Evolutionary conservation across 2,888 invertebrate species (phyloP), one percentile per base, ranked within the genome.

Genomic region (Argynnis bischoffii): DNA sequence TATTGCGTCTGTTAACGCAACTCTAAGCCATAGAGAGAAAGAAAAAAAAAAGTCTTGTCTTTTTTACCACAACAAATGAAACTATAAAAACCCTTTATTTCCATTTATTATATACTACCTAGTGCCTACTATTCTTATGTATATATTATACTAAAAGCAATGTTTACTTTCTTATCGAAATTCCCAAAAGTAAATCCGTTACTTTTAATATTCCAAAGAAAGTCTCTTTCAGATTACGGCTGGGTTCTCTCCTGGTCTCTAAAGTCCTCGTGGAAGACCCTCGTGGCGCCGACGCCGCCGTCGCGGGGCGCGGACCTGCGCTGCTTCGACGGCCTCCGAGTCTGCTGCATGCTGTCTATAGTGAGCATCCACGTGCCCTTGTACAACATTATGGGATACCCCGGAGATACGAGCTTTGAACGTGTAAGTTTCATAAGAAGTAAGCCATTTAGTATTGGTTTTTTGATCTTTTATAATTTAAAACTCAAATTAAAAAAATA

Each of bases 361-460:
- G 86, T 92, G 78, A 77, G 91, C 31, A 90, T 89, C 74, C 92
- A 92, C 81, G 89, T 92, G 16, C 84, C 85, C 79, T 90, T 89
- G 88, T 83, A 91, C 77, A 83, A 83, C 77, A 84, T 86, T 71
- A 84, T 86, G 72, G 73, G 87, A 11, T 91, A 88, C 74, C 76
- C 88, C 67, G 80, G 80, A 11, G 84, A 89, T 71, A 84, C 89
- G 3, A 75, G 84, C 53, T 78, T 77, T 50, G 57, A 59, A n/a
- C 57, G 47, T 11, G 57, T 59, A 59, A 1, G 47, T 57, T 15
- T 57, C 46, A 56, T 8, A 41, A 11, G 2, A 41, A 41, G 16
- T 26, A 8, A 14, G 3, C 51, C 16, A 8, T 16, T 11, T 11
- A 5, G 5, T 11, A 11, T 2, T 11, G 2, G 35, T 11, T 11